These are phyloP conservation scores for Alosa alosa DNA, from an alignment of 2,113 vertebrate species.

Conservation along the genomic window DNA sequence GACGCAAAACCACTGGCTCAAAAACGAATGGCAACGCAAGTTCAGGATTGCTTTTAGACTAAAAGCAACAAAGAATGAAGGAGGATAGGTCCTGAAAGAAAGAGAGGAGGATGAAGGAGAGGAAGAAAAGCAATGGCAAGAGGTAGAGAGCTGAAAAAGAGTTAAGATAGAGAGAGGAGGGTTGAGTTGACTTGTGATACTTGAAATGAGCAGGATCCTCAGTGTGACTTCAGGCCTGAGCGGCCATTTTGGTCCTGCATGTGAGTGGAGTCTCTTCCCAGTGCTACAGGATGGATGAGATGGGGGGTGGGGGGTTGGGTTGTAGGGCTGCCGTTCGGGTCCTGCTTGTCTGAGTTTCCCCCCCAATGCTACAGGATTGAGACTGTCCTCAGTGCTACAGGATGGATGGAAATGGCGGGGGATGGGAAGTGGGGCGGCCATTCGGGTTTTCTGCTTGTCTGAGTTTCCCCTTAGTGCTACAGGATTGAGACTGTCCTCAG, in stretches of 20 bases:
- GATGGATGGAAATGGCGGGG: slow-evolving; percentile 30
- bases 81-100: slow-evolving; percentile 29
- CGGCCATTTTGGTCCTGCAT: background rate
- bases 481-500: background rate
- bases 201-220: slow-evolving; percentile 49
- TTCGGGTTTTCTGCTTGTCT: background rate
- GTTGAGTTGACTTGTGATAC: slow-evolving; percentile 41
- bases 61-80: slow-evolving; percentile 49
- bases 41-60: slow-evolving; percentile 46
- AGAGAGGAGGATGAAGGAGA: slow-evolving; percentile 50
- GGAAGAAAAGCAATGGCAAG: slow-evolving; percentile 46
- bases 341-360: slow-evolving; percentile 4
- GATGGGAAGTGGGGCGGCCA: background rate
- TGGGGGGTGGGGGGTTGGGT: background rate
- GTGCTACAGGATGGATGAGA: slow-evolving; percentile 42
- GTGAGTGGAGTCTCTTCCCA: slow-evolving; percentile 14
- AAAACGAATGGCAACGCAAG: slow-evolving; percentile 37
- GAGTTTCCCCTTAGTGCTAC: background rate
- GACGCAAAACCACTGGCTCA: slow-evolving; percentile 49
- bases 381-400: slow-evolving; percentile 68
- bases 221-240: background rate
- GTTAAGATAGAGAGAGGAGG: slow-evolving; percentile 46
- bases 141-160: slow-evolving; percentile 51
- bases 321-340: background rate
- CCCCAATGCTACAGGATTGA: background rate